Percentiles rank a stretch among this genome's conserved stretches.
Conservation (phyloP, 2,113 vertebrate genomes). For the Caloenas nicobarica region DNA sequence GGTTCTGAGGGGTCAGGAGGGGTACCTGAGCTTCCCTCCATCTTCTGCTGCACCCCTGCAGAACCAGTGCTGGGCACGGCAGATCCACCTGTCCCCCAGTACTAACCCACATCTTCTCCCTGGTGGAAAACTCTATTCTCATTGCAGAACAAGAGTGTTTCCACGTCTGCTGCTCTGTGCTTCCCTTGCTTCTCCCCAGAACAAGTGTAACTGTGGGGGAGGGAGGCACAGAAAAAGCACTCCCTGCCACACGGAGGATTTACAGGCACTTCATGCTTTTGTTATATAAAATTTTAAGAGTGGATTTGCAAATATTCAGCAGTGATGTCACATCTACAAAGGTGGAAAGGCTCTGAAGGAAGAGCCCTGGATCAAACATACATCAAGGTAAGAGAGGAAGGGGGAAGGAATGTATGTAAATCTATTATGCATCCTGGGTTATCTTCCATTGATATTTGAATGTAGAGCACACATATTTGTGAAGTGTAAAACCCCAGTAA, state of each 20-base stretch:
- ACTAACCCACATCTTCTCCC: accelerated
- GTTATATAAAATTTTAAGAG: slow-evolving; percentile 39
- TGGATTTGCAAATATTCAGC: slow-evolving; percentile 13
- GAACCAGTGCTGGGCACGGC: accelerated
- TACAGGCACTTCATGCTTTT: background rate
- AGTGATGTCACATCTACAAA: background rate
- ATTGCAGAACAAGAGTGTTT: background rate
- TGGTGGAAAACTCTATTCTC: background rate
- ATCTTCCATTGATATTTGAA: background rate
- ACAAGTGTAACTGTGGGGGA: slow-evolving; percentile 16
- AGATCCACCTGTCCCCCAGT: background rate
- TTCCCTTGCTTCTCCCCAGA: slow-evolving; percentile 25
- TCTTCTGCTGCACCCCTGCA: background rate
- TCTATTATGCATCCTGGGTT: background rate
- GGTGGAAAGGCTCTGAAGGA: background rate
- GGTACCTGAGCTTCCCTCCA: background rate
- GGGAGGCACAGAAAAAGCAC: slow-evolving; percentile 49
- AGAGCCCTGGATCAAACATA: background rate
- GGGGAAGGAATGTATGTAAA: background rate
- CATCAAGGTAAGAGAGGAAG: background rate
- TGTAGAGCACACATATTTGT: background rate
- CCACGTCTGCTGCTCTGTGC: background rate
- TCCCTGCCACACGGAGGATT: background rate
- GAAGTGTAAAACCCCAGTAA: background rate
- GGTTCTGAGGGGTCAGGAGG: background rate